phyloP scores from a whole-genome alignment of 2,113 vertebrate genomes.

The Chlamydotis undulata region DNA sequence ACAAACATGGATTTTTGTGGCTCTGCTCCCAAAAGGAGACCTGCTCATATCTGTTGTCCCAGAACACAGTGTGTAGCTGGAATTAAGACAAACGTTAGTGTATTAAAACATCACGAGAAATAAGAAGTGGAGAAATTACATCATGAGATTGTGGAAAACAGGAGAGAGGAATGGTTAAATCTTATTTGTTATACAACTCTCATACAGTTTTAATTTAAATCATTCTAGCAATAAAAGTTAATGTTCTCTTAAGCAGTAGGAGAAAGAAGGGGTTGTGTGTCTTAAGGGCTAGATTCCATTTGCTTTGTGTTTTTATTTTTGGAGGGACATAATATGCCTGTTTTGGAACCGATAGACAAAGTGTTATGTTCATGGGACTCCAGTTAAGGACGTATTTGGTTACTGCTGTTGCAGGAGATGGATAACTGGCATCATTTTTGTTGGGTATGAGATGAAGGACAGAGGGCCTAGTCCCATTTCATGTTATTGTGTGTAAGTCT shows the following conservation, averaged over 20 bases:
- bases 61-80: neutral
- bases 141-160: neutral
- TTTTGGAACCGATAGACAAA: neutral
- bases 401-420: neutral
- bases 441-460: neutral
- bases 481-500: neutral
- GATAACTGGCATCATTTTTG: neutral
- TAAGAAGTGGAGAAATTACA: neutral
- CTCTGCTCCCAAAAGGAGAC: neutral
- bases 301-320: neutral
- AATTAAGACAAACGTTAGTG: neutral
- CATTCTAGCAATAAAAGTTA: neutral
- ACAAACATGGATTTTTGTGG: neutral
- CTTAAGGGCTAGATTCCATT: neutral
- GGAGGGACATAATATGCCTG: accelerated
- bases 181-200: neutral
- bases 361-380: neutral
- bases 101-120: neutral
- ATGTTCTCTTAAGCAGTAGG: neutral
- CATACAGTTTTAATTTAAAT: neutral
- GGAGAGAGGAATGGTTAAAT: neutral
- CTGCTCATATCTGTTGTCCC: neutral
- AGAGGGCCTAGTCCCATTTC: neutral
- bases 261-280: neutral
- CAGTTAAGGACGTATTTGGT: neutral